phyloP scores from a whole-genome alignment of 2,888 invertebrate species.

The Aplocera efformata region DNA sequence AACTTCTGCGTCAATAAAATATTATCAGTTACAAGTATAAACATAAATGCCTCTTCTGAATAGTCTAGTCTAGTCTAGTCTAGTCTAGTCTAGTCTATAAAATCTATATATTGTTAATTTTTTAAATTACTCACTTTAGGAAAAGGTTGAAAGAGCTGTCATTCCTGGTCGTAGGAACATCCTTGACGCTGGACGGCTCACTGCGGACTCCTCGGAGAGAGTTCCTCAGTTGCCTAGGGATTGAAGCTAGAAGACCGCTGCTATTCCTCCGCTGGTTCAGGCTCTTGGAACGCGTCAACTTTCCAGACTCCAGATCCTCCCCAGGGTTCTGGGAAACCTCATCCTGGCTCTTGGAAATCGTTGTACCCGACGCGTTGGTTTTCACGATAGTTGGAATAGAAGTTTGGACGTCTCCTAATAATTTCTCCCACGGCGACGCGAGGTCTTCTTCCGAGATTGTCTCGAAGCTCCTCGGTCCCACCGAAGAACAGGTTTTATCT shows the following conservation, averaged over 20 bases:
- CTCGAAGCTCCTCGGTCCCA: slow-evolving; percentile 75
- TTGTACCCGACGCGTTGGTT: slow-evolving; percentile 68
- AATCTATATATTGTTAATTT: too few species aligned
- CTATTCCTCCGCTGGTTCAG: slow-evolving; percentile 72
- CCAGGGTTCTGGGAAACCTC: slow-evolving; percentile 56
- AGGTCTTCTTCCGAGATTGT: slow-evolving; percentile 75
- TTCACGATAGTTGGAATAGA: slow-evolving; percentile 72
- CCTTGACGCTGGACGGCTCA: slow-evolving; percentile 74
- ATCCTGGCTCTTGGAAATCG: slow-evolving; percentile 53
- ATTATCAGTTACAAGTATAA: too few species aligned
- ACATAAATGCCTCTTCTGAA: too few species aligned
- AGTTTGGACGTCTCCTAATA: slow-evolving; percentile 68
- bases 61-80: too few species aligned
- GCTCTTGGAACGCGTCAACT: slow-evolving; percentile 72
- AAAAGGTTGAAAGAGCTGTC: slow-evolving; percentile 75
- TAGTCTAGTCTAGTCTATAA: too few species aligned
- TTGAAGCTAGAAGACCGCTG: slow-evolving; percentile 76
- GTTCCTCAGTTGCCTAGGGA: slow-evolving; percentile 74
- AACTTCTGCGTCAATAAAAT: too few species aligned
- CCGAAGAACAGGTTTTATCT: slow-evolving; percentile 73
- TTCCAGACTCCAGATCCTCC: slow-evolving; percentile 61
- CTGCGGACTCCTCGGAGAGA: slow-evolving; percentile 75
- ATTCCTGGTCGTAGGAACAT: slow-evolving; percentile 70
- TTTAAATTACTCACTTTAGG: slow-evolving; percentile 60
- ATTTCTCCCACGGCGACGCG: slow-evolving; percentile 73